These are phyloP conservation scores for Alcedo quadribrachys DNA, from an alignment of 2,797 vertebrate genomes.

Conservation along the genomic window DNA sequence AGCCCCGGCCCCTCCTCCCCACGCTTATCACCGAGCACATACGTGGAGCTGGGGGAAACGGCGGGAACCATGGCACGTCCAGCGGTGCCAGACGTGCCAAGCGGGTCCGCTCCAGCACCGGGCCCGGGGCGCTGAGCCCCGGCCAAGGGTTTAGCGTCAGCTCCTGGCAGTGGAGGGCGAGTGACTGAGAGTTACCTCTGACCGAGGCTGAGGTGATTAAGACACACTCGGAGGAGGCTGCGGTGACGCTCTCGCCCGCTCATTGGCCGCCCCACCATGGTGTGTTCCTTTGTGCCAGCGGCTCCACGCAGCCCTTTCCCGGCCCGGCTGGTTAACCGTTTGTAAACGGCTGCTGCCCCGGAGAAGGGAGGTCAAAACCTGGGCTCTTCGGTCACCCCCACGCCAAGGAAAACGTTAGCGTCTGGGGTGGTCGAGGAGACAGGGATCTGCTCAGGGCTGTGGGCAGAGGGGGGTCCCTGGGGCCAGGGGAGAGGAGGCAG, in stretches of 20 bases:
- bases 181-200: constrained; percentile 73
- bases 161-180: background rate
- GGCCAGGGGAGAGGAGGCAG: background rate
- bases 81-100: accelerated
- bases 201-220: background rate
- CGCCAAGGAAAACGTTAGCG: background rate
- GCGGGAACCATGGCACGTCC: background rate
- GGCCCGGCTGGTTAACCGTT: accelerated
- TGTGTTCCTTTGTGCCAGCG: constrained; percentile 70
- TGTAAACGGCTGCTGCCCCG: background rate
- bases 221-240: background rate
- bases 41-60: background rate
- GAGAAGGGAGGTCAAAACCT: background rate
- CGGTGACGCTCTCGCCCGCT: background rate
- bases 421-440: accelerated
- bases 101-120: accelerated
- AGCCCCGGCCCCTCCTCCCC: background rate
- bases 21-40: background rate
- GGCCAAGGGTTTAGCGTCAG: background rate
- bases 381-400: background rate
- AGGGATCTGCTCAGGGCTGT: background rate
- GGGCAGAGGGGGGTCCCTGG: accelerated
- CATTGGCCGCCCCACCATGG: constrained; percentile 77
- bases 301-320: background rate
- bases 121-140: background rate